Percentiles rank a stretch among this genome's conserved stretches.
Conservation (phyloP, 2,888 invertebrate species). For the Parapristionchus giblindavisi region DNA sequence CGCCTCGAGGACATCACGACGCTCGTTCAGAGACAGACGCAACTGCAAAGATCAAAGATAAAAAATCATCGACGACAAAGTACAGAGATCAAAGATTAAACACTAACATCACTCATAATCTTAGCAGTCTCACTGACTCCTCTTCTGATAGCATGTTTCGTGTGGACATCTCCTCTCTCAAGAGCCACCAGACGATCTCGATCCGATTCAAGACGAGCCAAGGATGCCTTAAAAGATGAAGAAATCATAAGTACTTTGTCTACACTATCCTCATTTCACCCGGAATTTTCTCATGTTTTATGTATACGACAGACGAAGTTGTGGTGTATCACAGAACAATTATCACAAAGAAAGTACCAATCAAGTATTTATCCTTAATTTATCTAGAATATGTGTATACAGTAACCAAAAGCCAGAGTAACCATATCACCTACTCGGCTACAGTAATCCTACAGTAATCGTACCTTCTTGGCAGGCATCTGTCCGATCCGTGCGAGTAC, state of each 20-base stretch:
- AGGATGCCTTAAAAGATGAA: background rate
- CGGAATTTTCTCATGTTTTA: background rate
- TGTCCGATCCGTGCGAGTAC: conserved; percentile 7
- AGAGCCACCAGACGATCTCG: conserved; percentile 57
- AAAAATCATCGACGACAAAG: background rate
- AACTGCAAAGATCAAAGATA: conserved; percentile 39
- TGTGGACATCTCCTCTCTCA: conserved; percentile 52
- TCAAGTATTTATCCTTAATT: background rate
- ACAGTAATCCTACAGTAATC: background rate
- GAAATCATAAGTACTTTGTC: no score
- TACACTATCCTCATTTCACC: no score
- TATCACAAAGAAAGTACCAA: no score
- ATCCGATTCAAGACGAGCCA: conserved; percentile 30
- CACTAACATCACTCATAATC: conserved; percentile 57
- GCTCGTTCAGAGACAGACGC: conserved; percentile 45
- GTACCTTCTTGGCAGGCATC: conserved; percentile 19
- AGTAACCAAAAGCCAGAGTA: background rate
- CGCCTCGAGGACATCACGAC: conserved; percentile 42
- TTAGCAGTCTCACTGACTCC: conserved; percentile 61
- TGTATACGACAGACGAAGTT: background rate
- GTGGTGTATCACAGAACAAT: background rate
- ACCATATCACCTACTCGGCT: background rate
- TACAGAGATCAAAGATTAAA: background rate
- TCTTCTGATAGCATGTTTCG: conserved; percentile 61
- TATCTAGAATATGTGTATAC: background rate